Conservation (phyloP, 2,113 vertebrate species). For the Chaetodon auriga region DNA sequence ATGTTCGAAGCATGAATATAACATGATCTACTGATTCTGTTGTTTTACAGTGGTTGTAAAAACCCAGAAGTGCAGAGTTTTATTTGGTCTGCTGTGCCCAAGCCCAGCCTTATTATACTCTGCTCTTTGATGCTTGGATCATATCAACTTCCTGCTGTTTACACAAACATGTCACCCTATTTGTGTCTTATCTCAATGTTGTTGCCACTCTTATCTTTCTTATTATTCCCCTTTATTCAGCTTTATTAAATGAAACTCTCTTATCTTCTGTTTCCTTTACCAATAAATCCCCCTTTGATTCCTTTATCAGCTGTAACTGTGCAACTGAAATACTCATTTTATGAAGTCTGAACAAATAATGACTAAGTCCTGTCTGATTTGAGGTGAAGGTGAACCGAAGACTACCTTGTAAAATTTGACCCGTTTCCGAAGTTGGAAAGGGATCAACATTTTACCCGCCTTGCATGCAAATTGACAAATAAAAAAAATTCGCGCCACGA, state of each 20-base stretch:
- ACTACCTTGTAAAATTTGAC: neutral
- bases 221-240: neutral
- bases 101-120: neutral
- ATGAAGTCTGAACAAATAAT: neutral
- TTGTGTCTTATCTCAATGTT: conserved; percentile 6
- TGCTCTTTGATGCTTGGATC: neutral
- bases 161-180: neutral
- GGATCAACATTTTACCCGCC: conserved; percentile 71
- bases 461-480: conserved; percentile 74
- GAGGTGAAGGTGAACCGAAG: neutral
- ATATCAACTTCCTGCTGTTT: conserved; percentile 30
- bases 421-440: conserved; percentile 19
- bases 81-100: neutral
- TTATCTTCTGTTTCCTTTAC: neutral
- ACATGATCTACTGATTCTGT: neutral
- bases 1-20: neutral
- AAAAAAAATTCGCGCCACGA: conserved; percentile 80
- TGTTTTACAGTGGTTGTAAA: neutral
- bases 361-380: too few relatives aligned
- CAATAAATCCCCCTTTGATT: neutral
- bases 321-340: neutral
- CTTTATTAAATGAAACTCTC: neutral
- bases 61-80: neutral
- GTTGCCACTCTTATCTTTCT: neutral
- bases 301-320: neutral